Conservation (phyloP, 30 jellyfish, hydroid and myxozoan species). For the Cassiopea andromeda region DNA sequence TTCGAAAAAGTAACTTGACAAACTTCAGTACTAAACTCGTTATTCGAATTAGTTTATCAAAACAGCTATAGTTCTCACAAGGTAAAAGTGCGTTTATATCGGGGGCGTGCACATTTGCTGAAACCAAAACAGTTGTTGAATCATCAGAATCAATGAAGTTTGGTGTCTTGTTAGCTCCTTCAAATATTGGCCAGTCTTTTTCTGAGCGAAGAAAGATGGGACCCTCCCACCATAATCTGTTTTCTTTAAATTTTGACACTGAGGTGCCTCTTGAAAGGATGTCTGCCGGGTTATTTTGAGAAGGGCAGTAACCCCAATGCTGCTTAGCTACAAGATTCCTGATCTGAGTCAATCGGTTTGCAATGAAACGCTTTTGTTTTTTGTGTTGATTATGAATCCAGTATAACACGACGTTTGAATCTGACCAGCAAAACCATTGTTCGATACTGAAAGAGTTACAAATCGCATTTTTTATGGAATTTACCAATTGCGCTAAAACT, state of each 20-base stretch:
- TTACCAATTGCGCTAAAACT: conserved; percentile 4
- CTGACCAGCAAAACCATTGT: conserved; percentile 16
- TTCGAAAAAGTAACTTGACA: background rate
- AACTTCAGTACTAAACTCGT: conserved; percentile 30
- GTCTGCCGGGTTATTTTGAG: conserved; percentile 43
- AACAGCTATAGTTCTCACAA: conserved; percentile 34
- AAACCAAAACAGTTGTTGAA: background rate
- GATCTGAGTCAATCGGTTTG: conserved; percentile 2
- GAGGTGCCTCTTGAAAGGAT: conserved; percentile 13
- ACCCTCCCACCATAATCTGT: conserved; percentile 33
- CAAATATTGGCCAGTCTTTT: conserved; percentile 12
- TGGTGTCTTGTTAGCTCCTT: background rate
- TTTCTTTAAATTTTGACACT: conserved; percentile 10
- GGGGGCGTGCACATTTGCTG: background rate
- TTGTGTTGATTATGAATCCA: conserved; percentile 22
- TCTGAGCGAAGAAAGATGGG: conserved; percentile 12
- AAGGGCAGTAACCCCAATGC: conserved; percentile 32
- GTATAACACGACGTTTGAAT: conserved; percentile 28
- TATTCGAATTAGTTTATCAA: conserved; percentile 29
- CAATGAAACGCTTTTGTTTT: background rate
- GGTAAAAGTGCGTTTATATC: conserved; percentile 1
- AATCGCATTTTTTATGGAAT: conserved; percentile 13
- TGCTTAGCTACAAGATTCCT: conserved; percentile 1
- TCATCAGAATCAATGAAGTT: background rate
- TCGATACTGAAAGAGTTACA: background rate